Evolutionary conservation across 2,888 invertebrate genomes (phyloP).

Genomic region (Drosophila mayaguana): DNA sequence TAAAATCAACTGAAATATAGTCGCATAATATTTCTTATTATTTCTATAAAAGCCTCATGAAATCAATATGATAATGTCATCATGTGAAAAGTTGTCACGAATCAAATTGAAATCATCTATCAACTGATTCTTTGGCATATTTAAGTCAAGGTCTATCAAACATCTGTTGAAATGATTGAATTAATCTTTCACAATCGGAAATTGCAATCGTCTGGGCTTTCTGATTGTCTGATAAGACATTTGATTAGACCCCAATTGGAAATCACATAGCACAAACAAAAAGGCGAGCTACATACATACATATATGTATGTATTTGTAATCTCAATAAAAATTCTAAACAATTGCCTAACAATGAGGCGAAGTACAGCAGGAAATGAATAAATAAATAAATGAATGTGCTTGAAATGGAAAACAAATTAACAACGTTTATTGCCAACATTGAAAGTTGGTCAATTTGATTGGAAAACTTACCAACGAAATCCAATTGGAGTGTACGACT

Average conservation of each 20-base stretch:
- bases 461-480: slow-evolving; percentile 63
- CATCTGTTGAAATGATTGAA: slow-evolving; percentile 5
- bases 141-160: neutral
- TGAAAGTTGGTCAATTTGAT: slow-evolving; percentile 71
- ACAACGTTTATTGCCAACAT: slow-evolving; percentile 75
- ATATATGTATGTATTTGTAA: no score
- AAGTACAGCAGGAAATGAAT: slow-evolving; percentile 34
- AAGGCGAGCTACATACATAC: neutral
- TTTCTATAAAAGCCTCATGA: neutral
- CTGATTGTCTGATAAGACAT: slow-evolving; percentile 6
- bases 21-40: neutral
- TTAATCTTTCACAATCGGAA: slow-evolving; percentile 6
- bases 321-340: slow-evolving; percentile 17
- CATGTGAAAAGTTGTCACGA: neutral
- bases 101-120: neutral
- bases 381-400: slow-evolving; percentile 41
- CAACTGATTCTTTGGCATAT: neutral
- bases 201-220: slow-evolving; percentile 9
- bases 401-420: slow-evolving; percentile 69
- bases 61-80: neutral
- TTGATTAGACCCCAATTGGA: slow-evolving; percentile 9
- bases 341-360: slow-evolving; percentile 6
- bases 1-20: neutral
- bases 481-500: slow-evolving; percentile 62
- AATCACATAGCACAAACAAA: neutral